phyloP scores from a whole-genome alignment of 1,140 invertebrate genomes.

The Panagrolaimus sp. region DNA sequence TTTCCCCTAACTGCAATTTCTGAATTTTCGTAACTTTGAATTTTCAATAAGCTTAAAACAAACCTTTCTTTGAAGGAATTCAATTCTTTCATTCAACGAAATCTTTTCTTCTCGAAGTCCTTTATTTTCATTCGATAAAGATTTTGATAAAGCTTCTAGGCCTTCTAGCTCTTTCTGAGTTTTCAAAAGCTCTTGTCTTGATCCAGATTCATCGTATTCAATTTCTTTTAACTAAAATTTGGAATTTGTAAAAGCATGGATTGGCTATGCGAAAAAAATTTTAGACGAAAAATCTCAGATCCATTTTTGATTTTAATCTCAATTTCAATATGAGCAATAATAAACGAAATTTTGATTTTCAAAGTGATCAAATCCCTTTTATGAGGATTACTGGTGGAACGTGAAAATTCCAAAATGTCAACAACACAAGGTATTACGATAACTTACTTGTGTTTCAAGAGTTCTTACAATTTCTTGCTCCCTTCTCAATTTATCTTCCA shows the following conservation, averaged over 20 bases:
- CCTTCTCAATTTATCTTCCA: constrained; percentile 22
- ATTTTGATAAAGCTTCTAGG: constrained; percentile 25
- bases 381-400: too few relatives aligned
- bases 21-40: not conserved
- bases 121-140: constrained; percentile 28
- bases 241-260: constrained; percentile 4
- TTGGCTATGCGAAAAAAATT: too few relatives aligned
- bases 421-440: too few relatives aligned
- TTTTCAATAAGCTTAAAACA: not conserved
- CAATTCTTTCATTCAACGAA: constrained; percentile 16
- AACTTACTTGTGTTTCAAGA: constrained; percentile 20
- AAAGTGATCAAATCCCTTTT: too few relatives aligned
- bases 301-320: too few relatives aligned
- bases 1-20: not conserved
- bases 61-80: constrained; percentile 18
- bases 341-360: too few relatives aligned
- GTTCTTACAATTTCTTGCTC: constrained; percentile 22
- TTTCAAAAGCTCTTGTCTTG: constrained; percentile 11
- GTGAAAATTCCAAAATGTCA: too few relatives aligned
- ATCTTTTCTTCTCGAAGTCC: constrained; percentile 24
- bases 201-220: constrained; percentile 19
- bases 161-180: constrained; percentile 33
- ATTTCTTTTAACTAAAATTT: constrained; percentile 19
- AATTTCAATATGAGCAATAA: too few relatives aligned
- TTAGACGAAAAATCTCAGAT: too few relatives aligned